A percentile compares a stretch with the other conserved stretches of the same genome.
These are phyloP conservation scores for Nephrotoma flavescens DNA, from an alignment of 2,888 invertebrate genomes.

Conservation along the genomic window DNA sequence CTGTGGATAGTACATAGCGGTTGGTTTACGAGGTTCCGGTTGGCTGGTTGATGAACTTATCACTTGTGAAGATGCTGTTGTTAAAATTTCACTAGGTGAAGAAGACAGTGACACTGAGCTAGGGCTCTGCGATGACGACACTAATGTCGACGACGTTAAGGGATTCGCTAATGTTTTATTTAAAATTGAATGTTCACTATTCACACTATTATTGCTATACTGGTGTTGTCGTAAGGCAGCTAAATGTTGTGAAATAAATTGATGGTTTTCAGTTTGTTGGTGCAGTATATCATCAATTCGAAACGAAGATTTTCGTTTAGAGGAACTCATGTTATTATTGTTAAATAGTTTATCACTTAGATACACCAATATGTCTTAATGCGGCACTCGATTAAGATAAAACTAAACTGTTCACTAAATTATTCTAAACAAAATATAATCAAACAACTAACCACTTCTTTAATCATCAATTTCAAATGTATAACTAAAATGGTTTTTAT, in stretches of 20 bases:
- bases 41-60: not conserved
- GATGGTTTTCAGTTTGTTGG: slow-evolving; percentile 6
- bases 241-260: not conserved
- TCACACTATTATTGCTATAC: not conserved
- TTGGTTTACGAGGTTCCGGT: slow-evolving; percentile 5
- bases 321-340: slow-evolving; percentile 6
- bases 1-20: slow-evolving; percentile 7
- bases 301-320: slow-evolving; percentile 8
- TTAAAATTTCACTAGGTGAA: not conserved
- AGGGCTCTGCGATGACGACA: not conserved
- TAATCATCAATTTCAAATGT: slow-evolving; percentile 1
- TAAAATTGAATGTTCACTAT: not conserved
- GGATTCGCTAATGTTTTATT: not conserved
- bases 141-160: not conserved
- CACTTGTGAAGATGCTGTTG: not conserved
- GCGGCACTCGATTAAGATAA: not conserved
- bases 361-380: too few relatives aligned
- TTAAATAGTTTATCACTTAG: not conserved
- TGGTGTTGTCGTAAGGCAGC: not conserved
- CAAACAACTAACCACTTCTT: not conserved
- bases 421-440: not conserved
- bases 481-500: slow-evolving; percentile 1
- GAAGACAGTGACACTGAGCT: not conserved
- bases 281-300: slow-evolving; percentile 8
- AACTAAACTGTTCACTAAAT: not conserved